A percentile compares a stretch with the other conserved stretches of the same genome.
Evolutionary conservation across 2,797 vertebrate species (phyloP).

Genomic region (Lutra lutra): DNA sequence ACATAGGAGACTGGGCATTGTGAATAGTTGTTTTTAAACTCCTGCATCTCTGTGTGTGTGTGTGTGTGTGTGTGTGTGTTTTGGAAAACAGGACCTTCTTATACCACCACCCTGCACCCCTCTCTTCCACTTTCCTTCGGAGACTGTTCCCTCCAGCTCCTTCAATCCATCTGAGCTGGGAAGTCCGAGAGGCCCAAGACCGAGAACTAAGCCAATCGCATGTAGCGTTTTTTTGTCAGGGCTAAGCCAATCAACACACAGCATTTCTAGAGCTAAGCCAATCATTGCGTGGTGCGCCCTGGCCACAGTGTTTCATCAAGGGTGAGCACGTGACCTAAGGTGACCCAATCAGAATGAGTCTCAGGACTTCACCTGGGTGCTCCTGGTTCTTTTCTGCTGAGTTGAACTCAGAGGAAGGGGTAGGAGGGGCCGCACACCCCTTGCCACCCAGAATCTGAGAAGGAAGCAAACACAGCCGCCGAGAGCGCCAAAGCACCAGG

Average conservation of each 20-base stretch:
- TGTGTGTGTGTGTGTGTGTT: not conserved
- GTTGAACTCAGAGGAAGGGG: not conserved
- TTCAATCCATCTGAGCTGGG: not conserved
- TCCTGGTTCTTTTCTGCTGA: not conserved
- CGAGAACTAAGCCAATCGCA: not conserved
- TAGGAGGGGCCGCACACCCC: rapidly evolving
- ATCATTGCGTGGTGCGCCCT: not conserved
- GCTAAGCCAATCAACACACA: not conserved
- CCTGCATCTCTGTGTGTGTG: not conserved
- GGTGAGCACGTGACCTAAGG: not conserved
- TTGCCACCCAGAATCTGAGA: not conserved
- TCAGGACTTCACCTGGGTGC: not conserved
- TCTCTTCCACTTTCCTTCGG: not conserved
- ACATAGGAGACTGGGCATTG: not conserved
- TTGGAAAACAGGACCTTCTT: not conserved
- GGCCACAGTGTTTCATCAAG: not conserved
- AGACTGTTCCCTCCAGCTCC: not conserved
- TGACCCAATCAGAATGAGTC: not conserved
- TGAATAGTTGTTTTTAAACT: not conserved
- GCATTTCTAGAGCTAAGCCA: not conserved
- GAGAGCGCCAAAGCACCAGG: not conserved
- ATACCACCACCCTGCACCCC: rapidly evolving
- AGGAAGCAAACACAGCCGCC: not conserved
- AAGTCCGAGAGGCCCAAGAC: not conserved
- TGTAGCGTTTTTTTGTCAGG: not conserved